Evolutionary conservation across 2,113 vertebrate genomes (phyloP).

Genomic region (Mastomys natalensis): DNA sequence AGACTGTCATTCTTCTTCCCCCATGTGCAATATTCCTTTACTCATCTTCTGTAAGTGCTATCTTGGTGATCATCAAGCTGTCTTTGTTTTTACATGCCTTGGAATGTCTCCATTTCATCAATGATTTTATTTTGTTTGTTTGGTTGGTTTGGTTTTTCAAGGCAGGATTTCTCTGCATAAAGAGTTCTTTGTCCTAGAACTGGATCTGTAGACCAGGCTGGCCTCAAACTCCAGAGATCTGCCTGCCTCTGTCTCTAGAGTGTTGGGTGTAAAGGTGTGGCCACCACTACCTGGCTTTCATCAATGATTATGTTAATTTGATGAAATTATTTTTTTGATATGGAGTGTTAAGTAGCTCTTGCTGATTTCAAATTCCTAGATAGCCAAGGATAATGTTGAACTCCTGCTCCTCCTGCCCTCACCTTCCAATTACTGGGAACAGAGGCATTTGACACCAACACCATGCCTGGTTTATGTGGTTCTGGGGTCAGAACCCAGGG

Average conservation of each 20-base stretch:
- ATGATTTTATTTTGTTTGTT: not conserved
- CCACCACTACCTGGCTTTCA: not conserved
- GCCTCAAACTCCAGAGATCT: not conserved
- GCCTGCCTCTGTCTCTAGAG: too few relatives aligned
- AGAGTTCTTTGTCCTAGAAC: not conserved
- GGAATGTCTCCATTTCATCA: not conserved
- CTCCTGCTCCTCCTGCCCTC: not conserved
- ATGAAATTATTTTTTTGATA: not conserved
- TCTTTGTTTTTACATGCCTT: not conserved
- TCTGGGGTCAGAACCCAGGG: not conserved
- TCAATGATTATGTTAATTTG: not conserved
- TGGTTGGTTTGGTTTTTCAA: not conserved
- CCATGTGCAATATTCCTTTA: not conserved
- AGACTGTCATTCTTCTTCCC: not conserved
- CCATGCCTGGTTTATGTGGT: not conserved
- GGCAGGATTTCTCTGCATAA: not conserved
- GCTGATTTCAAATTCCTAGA: not conserved
- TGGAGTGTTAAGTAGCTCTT: not conserved
- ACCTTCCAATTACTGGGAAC: not conserved
- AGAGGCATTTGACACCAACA: not conserved
- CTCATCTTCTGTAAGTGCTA: not conserved
- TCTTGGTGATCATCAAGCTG: not conserved
- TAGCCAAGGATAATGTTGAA: not conserved
- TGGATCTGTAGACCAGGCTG: not conserved
- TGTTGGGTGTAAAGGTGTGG: too few relatives aligned